Evolutionary conservation across 1,140 invertebrate genomes (phyloP), one percentile per base, ranked within the genome.

Genomic region (Teleopsis dalmanni): DNA sequence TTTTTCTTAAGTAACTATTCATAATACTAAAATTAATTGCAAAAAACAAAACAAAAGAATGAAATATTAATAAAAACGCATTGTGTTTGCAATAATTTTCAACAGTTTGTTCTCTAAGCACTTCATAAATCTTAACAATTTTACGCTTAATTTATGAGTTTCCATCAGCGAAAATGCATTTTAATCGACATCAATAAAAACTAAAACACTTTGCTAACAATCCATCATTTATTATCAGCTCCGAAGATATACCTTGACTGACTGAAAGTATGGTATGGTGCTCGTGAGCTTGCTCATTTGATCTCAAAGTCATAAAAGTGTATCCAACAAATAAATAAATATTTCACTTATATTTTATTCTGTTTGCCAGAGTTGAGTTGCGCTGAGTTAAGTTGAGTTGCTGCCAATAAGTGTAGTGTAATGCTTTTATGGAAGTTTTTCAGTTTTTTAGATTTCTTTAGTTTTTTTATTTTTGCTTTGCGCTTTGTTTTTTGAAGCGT

Each of bases 161-260:
- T n/a, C 40, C 57, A 60, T 59, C 58, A 60, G 50, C 50, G 51
- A 27, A 34, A 57, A 54, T 51, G 48, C 51, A 47, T 56, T 53
- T 58, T 48, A 57, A 57, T 55, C 54, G 58, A 54, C 59, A 59
- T 58, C 57, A 57, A 61, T 61, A 57, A 59, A 50, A 38, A 52
- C 55, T 51, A 53, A 53, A 52, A 51, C 59, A 62, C 55, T 59
- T 53, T 45, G 57, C 51, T 55, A 58, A 44, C 50, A 58, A 65
- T 65, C 54, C 57, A 65, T 65, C 57, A 56, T 56, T 40, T 47
- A 55, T 51, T 54, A 52, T 59, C 51, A 54, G 55, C 49, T 40
- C 42, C 47, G 37, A 53, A 44, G 52, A 53, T 48, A 44, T 43
- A 14, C n/a, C n/a, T n/a, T n/a, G n/a, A n/a, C n/a, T n/a, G n/a